Conservation (phyloP, 2,113 vertebrate species). For the Prietella phreatophila region DNA sequence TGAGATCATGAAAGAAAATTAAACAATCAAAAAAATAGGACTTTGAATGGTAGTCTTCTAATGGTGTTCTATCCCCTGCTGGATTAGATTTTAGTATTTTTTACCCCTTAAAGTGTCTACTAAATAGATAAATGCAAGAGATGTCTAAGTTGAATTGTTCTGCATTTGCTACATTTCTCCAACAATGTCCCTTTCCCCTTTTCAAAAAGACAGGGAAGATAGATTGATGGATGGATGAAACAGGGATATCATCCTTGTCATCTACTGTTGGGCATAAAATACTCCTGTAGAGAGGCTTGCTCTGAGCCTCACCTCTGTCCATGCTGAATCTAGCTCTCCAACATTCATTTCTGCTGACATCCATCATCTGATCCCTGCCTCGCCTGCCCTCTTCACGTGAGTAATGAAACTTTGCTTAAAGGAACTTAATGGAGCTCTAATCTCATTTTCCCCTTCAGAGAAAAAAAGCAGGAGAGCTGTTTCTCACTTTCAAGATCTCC, state of each 20-base stretch:
- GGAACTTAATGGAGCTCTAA: constrained; percentile 55
- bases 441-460: constrained; percentile 38
- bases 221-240: constrained; percentile 45
- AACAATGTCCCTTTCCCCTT: constrained; percentile 1
- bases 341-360: constrained; percentile 43
- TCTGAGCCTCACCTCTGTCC: constrained; percentile 48
- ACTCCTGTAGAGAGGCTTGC: constrained; percentile 32
- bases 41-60: neutral
- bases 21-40: neutral
- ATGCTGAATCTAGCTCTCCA: constrained; percentile 33
- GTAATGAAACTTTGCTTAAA: constrained; percentile 56
- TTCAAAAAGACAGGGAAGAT: neutral
- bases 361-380: constrained; percentile 53
- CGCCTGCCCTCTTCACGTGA: constrained; percentile 42
- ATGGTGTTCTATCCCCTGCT: neutral
- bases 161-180: neutral
- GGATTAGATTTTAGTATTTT: neutral
- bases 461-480: constrained; percentile 27
- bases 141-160: neutral
- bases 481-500: constrained; percentile 50
- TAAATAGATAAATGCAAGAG: neutral
- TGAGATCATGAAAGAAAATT: neutral
- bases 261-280: constrained; percentile 51
- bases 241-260: constrained; percentile 49
- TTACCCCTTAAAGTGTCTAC: neutral